These are phyloP conservation scores for Mycteria americana DNA, from an alignment of 2,797 vertebrate genomes.

Conservation along the genomic window DNA sequence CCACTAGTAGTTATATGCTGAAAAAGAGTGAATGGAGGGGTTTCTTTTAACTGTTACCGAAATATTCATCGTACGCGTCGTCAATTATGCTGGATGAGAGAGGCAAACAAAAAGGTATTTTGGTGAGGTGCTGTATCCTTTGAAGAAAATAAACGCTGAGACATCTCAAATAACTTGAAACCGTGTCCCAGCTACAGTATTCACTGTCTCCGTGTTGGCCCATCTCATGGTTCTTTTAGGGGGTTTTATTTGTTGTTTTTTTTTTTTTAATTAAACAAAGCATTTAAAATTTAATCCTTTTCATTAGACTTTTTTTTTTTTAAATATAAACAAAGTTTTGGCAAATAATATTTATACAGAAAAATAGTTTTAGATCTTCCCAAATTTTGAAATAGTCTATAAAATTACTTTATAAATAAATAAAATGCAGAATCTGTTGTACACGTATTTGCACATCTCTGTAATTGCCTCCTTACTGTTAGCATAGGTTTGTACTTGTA, in stretches of 20 bases:
- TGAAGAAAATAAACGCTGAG: constrained; percentile 57
- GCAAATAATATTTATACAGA: constrained; percentile 85
- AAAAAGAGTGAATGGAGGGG: constrained; percentile 67
- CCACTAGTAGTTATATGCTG: constrained; percentile 76
- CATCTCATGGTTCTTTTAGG: constrained; percentile 76
- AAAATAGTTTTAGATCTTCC: constrained; percentile 83
- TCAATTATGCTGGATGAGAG: constrained; percentile 72
- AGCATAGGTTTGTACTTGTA: constrained; percentile 70
- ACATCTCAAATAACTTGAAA: constrained; percentile 64
- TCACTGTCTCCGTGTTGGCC: constrained; percentile 70
- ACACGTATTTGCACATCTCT: constrained; percentile 80
- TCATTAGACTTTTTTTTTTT: constrained; percentile 76
- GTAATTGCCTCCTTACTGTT: constrained; percentile 77
- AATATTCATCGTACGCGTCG: constrained; percentile 63
- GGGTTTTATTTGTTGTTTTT: constrained; percentile 45
- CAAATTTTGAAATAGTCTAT: constrained; percentile 83
- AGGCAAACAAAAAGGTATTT: constrained; percentile 74
- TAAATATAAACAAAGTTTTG: constrained; percentile 84
- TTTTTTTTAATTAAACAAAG: constrained; percentile 81
- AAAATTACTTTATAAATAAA: constrained; percentile 86
- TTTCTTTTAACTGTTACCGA: constrained; percentile 71
- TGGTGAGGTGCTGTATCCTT: constrained; percentile 69
- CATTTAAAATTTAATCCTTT: constrained; percentile 81
- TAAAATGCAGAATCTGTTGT: constrained; percentile 83
- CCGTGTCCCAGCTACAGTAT: constrained; percentile 65